Evolutionary conservation across 2,797 vertebrate genomes (phyloP).

Genomic region (Lagocephalus sceleratus): DNA sequence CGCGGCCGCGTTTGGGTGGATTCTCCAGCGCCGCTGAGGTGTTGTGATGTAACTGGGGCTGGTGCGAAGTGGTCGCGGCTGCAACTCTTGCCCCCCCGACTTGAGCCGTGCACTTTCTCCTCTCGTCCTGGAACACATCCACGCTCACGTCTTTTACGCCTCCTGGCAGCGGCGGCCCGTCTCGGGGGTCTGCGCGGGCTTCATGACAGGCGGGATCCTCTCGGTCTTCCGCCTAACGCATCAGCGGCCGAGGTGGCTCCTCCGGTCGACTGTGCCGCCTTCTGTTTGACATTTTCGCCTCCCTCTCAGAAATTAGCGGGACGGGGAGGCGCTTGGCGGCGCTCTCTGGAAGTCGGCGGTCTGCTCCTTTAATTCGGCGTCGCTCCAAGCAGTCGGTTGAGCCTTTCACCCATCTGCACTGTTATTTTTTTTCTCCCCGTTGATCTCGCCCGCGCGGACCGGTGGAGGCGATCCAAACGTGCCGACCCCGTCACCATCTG

Average conservation of each 20-base stretch:
- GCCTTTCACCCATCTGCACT: conserved; percentile 37
- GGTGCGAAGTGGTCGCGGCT: neutral
- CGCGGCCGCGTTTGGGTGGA: conserved; percentile 4
- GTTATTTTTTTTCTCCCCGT: conserved; percentile 9
- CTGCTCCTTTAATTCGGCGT: conserved; percentile 1
- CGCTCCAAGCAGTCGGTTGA: too few species aligned
- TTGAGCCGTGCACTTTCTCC: conserved; percentile 18
- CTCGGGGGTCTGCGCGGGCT: conserved; percentile 21
- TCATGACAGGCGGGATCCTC: conserved; percentile 28
- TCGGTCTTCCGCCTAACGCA: conserved; percentile 23
- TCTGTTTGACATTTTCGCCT: conserved; percentile 14
- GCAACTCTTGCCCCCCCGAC: neutral
- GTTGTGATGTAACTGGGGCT: neutral
- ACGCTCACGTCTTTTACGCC: conserved; percentile 39
- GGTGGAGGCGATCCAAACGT: conserved; percentile 41
- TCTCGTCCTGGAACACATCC: conserved; percentile 40
- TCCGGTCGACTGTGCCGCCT: conserved; percentile 6
- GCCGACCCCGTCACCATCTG: conserved; percentile 53
- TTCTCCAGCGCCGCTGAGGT: too few species aligned
- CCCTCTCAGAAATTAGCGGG: neutral
- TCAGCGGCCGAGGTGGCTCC: conserved; percentile 7
- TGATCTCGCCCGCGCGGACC: conserved; percentile 34
- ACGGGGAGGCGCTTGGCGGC: neutral
- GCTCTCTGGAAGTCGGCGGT: neutral
- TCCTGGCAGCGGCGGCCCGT: conserved; percentile 29